Conservation (phyloP, 2,797 vertebrate genomes). For the Parotocinclus haroldoi region DNA sequence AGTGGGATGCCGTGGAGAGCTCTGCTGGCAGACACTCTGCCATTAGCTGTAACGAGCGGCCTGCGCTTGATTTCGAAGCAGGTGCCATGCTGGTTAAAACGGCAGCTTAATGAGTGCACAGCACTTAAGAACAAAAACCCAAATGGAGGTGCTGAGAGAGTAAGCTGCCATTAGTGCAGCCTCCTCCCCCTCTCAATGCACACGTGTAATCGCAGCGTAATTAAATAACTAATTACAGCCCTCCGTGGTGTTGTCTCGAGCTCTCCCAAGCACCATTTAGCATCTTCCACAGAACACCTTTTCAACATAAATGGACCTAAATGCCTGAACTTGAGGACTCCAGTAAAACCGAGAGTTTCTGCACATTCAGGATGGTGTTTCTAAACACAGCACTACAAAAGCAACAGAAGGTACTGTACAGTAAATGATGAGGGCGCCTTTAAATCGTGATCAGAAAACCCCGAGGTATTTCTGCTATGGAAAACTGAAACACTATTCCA, state of each 20-base stretch:
- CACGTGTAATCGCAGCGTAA: conserved; percentile 52
- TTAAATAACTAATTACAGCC: conserved; percentile 54
- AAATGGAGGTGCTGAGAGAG: conserved; percentile 61
- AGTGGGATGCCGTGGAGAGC: conserved; percentile 54
- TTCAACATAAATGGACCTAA: conserved; percentile 50
- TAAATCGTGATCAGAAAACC: too few species aligned
- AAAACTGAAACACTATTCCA: not conserved
- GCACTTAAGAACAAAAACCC: conserved; percentile 62
- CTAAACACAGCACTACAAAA: not conserved
- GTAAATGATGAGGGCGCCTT: not conserved
- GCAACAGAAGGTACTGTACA: not conserved
- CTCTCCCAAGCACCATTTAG: conserved; percentile 34
- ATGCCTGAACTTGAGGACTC: not conserved
- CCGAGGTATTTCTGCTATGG: too few species aligned
- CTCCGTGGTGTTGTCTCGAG: conserved; percentile 49
- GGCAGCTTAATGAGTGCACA: conserved; percentile 70
- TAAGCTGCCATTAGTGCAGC: conserved; percentile 62
- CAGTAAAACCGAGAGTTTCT: not conserved
- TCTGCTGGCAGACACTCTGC: conserved; percentile 63
- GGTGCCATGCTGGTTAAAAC: conserved; percentile 70
- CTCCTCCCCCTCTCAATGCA: conserved; percentile 39
- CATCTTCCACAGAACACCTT: conserved; percentile 43
- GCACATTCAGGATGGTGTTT: not conserved
- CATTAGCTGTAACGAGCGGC: conserved; percentile 73
- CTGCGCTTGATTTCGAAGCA: conserved; percentile 69